A percentile compares a stretch with the other conserved stretches of the same genome.
phyloP scores from a whole-genome alignment of 2,113 vertebrate genomes.

The Sinocyclocheilus rhinocerous region DNA sequence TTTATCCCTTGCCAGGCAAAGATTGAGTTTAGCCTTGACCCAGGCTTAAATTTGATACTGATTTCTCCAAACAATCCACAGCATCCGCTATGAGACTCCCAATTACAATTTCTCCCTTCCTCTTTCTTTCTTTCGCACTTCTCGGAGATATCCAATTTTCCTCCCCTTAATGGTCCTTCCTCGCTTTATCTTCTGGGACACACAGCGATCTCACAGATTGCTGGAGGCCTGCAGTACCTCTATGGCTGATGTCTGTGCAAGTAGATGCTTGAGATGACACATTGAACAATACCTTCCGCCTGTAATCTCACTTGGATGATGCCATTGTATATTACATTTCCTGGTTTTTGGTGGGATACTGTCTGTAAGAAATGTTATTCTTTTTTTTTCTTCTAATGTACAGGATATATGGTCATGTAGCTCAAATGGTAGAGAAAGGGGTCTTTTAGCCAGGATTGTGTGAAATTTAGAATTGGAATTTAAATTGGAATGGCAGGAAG shows the following conservation, averaged over 20 bases:
- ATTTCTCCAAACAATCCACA: constrained; percentile 29
- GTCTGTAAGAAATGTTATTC: neutral
- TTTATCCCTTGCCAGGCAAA: constrained; percentile 50
- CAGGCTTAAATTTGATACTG: constrained; percentile 51
- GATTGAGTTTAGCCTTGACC: constrained; percentile 57
- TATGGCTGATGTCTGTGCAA: neutral
- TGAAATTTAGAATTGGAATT: neutral
- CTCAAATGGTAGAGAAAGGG: neutral
- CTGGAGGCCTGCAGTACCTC: neutral
- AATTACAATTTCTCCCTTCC: constrained; percentile 52
- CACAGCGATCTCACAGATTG: constrained; percentile 50
- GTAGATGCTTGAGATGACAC: neutral
- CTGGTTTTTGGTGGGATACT: neutral
- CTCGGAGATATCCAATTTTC: constrained; percentile 61
- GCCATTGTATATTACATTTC: neutral
- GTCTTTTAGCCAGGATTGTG: neutral
- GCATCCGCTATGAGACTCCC: constrained; percentile 59
- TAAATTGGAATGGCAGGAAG: neutral
- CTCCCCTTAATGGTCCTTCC: constrained; percentile 50
- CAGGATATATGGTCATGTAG: neutral
- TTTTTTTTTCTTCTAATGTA: neutral
- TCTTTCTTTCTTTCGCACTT: constrained; percentile 46
- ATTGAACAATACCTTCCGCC: neutral
- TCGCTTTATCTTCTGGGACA: constrained; percentile 54
- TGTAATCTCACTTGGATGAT: neutral